A percentile compares a stretch with the other conserved stretches of the same genome.
Evolutionary conservation across 2,888 invertebrate genomes (phyloP).

Genomic region (Myathropa florea): DNA sequence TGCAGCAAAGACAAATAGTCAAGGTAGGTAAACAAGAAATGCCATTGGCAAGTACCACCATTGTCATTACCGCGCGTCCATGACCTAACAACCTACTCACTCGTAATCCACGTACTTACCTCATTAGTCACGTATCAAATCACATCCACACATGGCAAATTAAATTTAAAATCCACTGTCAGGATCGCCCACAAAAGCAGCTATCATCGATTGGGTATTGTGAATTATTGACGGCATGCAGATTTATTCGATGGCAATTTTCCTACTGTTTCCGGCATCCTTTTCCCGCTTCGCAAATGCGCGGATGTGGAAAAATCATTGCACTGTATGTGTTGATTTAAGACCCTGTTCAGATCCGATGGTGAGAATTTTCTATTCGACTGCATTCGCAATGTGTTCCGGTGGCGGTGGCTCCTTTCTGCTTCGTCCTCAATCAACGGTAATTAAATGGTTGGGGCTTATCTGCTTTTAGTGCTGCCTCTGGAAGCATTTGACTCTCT

Average conservation of each 20-base stretch:
- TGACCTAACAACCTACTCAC: background rate
- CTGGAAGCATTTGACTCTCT: constrained; percentile 17
- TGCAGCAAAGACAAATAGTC: background rate
- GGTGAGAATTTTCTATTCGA: constrained; percentile 68
- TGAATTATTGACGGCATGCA: constrained; percentile 68
- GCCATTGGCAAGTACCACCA: background rate
- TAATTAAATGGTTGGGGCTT: constrained; percentile 70
- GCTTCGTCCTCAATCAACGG: constrained; percentile 46
- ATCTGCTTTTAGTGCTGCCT: constrained; percentile 39
- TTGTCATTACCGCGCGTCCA: background rate
- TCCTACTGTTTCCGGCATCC: constrained; percentile 36
- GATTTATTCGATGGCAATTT: constrained; percentile 57
- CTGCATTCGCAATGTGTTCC: constrained; percentile 62
- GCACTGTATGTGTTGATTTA: constrained; percentile 63
- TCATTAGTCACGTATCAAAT: constrained; percentile 26
- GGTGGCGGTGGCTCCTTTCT: constrained; percentile 37
- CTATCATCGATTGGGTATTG: constrained; percentile 52
- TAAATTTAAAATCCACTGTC: constrained; percentile 44
- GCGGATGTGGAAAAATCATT: constrained; percentile 64
- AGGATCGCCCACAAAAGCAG: constrained; percentile 36
- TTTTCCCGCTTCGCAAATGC: constrained; percentile 23
- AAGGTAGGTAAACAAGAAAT: background rate
- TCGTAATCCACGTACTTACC: constrained; percentile 26
- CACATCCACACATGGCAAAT: constrained; percentile 12
- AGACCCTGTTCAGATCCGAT: constrained; percentile 56